Percentiles rank a stretch among this genome's conserved stretches.
Evolutionary conservation across 2,113 vertebrate genomes (phyloP).

Genomic region (Hippocampus barbouri): DNA sequence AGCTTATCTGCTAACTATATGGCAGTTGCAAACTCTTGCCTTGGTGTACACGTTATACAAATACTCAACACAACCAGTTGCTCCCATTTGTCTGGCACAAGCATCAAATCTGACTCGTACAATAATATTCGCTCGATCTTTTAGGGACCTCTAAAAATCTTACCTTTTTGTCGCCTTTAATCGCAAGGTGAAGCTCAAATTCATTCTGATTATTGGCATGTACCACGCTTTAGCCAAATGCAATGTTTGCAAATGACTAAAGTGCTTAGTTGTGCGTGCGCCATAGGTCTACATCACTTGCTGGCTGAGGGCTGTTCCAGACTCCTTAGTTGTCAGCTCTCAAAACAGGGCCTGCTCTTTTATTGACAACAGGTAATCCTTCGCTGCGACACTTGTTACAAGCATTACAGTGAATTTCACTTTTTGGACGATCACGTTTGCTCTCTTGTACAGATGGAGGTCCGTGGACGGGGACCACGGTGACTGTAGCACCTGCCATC

Average conservation of each 20-base stretch:
- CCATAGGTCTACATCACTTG: conserved; percentile 63
- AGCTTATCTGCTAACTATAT: no score
- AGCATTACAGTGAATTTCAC: background rate
- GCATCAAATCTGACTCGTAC: no score
- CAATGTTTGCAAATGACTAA: no score
- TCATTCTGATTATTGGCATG: background rate
- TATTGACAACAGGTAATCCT: conserved; percentile 44
- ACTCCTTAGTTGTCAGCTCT: conserved; percentile 5
- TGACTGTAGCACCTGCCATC: conserved; percentile 51
- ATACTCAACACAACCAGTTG: no score
- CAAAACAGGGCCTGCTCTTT: conserved; percentile 62
- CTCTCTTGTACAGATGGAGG: conserved; percentile 52
- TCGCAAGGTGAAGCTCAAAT: no score
- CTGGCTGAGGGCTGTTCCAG: conserved; percentile 50
- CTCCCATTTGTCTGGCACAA: no score
- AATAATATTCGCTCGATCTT: no score
- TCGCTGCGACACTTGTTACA: background rate
- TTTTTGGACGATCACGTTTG: background rate
- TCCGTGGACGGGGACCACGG: conserved; percentile 63
- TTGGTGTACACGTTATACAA: no score
- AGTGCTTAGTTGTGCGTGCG: no score
- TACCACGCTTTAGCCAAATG: background rate
- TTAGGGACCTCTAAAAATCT: no score
- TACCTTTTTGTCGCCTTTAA: no score
- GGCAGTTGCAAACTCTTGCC: no score